Evolutionary conservation across 1,140 invertebrate species (phyloP), one percentile per base, ranked within the genome.

Genomic region (Anoplolepis gracilipes): DNA sequence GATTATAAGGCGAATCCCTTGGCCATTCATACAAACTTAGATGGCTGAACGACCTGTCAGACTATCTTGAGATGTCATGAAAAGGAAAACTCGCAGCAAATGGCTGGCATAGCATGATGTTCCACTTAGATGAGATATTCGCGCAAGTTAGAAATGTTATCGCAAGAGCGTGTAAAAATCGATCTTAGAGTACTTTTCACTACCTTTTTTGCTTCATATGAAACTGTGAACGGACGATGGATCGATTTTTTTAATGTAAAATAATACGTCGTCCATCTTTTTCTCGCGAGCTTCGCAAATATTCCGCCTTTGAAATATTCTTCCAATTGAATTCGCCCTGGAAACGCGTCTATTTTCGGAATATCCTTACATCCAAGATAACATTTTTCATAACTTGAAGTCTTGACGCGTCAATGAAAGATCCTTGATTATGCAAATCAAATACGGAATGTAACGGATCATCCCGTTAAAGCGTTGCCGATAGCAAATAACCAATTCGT

Each of bases 101-200:
- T 72, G 36, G 78, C 53, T 39, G 49, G 49, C 65, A 10, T 70
- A 55, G 64, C 65, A 57, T 28, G 77, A 81, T 81, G 77, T 70
- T 57, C 64, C 65, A 70, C 65, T 81, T 81, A 70, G 77, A 70
- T 70, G 77, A 70, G 64, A 81, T 81, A 81, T 81, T 81, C 65
- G 65, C 67, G 61, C 65, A 11, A 25, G 65, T 81, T 72, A 72
- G 65, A 42, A 59, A 81, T 59, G 33, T 25, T 57, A 59, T 72
- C 53, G 65, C 25, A 11, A 10, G 16, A 4, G 65, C 49, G 65
- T 59, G 22, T 28, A 72, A 81, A 81, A 72, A 81, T 81, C 78
- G 65, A 72, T 81, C 53, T 57, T 16, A 13, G 0, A 49, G 4
- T 22, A 25, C 33, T 30, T 49, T 49, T 7, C 7, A 3, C 42